Conservation (phyloP, 2,797 vertebrate species). For the Tinamus major region DNA sequence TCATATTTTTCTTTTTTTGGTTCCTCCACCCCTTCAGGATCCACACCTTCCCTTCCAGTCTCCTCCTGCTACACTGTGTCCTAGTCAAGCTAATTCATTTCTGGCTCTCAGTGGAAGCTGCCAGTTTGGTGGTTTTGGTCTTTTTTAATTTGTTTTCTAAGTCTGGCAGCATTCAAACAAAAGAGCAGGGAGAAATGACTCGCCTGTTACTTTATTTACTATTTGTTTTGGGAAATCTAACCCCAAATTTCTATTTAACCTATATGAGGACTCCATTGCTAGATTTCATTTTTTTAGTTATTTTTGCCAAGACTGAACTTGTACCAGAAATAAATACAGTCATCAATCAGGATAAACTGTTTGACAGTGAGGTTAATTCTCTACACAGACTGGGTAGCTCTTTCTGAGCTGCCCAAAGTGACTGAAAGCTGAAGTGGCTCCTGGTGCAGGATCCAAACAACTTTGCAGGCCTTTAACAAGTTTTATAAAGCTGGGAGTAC, state of each 20-base stretch:
- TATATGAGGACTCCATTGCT: constrained; percentile 1
- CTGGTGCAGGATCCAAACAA: not conserved
- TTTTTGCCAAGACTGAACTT: constrained; percentile 5
- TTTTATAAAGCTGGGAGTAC: not conserved
- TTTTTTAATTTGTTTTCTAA: constrained; percentile 50
- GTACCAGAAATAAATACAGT: not conserved
- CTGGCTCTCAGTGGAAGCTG: constrained; percentile 21
- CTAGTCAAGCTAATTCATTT: constrained; percentile 1
- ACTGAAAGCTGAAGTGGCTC: not conserved
- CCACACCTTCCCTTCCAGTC: not conserved
- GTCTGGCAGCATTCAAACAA: constrained; percentile 47
- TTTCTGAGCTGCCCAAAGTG: not conserved
- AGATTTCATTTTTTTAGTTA: not conserved
- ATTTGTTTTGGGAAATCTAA: constrained; percentile 39
- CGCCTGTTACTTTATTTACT: constrained; percentile 58
- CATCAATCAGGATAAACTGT: not conserved
- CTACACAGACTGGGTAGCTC: not conserved
- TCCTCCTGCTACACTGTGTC: not conserved
- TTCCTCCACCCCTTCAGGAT: not conserved
- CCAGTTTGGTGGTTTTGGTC: not conserved
- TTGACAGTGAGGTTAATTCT: not conserved
- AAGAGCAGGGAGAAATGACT: constrained; percentile 67
- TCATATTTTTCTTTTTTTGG: not conserved
- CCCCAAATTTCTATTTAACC: constrained; percentile 35
- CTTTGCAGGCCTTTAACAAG: accelerated